Conservation (phyloP, 2,888 invertebrate species). For the Tinea pellionella region DNA sequence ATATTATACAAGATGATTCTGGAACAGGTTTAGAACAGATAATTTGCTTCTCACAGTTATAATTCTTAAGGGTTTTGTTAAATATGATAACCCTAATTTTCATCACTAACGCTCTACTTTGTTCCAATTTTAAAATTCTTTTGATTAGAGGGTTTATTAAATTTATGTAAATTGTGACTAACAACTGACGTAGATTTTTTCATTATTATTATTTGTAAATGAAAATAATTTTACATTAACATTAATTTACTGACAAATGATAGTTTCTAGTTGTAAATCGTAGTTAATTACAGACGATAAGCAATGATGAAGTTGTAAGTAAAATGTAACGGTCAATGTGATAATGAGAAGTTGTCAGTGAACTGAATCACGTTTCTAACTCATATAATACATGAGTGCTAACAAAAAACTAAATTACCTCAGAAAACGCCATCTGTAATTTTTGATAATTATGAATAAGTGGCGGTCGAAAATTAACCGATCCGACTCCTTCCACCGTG, state of each 20-base stretch:
- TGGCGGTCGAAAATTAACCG: conserved; percentile 46
- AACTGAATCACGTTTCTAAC: conserved; percentile 8
- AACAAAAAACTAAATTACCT: conserved; percentile 52
- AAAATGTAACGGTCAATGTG: not conserved
- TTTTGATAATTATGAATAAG: conserved; percentile 64
- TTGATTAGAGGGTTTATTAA: conserved; percentile 6
- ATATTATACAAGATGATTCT: not conserved
- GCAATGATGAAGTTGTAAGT: not conserved
- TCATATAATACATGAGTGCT: conserved; percentile 19
- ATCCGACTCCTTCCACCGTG: conserved; percentile 57
- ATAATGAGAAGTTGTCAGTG: not conserved
- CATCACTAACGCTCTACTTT: not conserved
- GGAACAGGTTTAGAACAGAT: not conserved
- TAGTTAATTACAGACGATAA: not conserved
- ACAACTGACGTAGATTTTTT: not conserved
- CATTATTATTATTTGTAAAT: not conserved
- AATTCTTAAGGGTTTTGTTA: not conserved
- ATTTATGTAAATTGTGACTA: conserved; percentile 9
- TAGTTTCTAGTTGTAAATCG: no score
- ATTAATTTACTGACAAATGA: no score
- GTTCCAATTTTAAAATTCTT: not conserved
- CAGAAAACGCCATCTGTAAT: conserved; percentile 57
- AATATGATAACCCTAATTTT: conserved; percentile 8
- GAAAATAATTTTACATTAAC: no score
- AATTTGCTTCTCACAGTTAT: conserved; percentile 2